Evolutionary conservation across 2,797 vertebrate species (phyloP), one percentile per base, ranked within the genome.

Genomic region (Xerus rutilus): DNA sequence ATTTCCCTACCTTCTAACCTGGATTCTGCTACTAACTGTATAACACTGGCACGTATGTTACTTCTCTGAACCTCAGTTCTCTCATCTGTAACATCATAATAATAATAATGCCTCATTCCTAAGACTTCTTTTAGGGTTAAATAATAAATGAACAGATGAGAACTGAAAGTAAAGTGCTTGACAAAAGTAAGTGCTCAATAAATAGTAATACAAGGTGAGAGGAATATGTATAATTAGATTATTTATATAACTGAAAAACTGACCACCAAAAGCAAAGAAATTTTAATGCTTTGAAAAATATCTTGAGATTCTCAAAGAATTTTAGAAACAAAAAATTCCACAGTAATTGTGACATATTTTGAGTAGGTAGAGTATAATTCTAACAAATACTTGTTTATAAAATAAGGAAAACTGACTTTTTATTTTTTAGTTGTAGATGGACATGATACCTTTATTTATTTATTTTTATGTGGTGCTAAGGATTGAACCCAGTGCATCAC

Each of bases 271-370:
- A 67, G 64, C 39, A 81, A 84, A 70, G 23, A 88, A 21, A 78
- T 59, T 59, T 85, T 82, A 79, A 21, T 67, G 32, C 30, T 76
- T 82, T 69, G 62, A 74, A 85, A 82, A 83, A 49, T 25, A 35
- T 21, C 45, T 69, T 7, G 6, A 86, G 45, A 92, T 14, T 54
- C 52, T 67, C 43, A 57, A 91, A 45, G 86, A 79, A 52, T 11
- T 76, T 77, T 81, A 83, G 69, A 89, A 89, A 90, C 49, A 79
- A 90, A 87, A 81, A 64, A 62, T 64, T 65, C 59, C 62, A 89
- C 2, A 81, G 15, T 86, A 47, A 72, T 62, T 78, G 2, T 9
- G 43, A 57, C 0, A 21, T 30, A 64, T 39, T 54, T 70, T 45
- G 7, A 93, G 18, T n/a, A 73, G 47, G 32, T 3, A 72, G 25